Percentiles rank a stretch among this genome's conserved stretches.
Evolutionary conservation across 2,113 vertebrate species (phyloP).

Genomic region (Galemys pyrenaicus): DNA sequence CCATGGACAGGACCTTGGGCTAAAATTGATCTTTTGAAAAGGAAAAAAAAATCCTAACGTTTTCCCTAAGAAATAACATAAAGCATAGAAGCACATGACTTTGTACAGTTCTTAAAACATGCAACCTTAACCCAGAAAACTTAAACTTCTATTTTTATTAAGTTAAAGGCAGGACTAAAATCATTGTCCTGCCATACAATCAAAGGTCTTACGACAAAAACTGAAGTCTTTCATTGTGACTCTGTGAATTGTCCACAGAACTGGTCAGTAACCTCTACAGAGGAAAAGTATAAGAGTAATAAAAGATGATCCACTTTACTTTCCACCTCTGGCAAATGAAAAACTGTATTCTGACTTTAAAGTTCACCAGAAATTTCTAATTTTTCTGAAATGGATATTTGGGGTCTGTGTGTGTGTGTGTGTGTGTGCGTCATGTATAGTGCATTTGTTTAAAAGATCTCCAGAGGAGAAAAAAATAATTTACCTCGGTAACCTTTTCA

Average conservation of each 20-base stretch:
- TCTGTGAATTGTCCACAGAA: neutral
- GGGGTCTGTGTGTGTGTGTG: neutral
- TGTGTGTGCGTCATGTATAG: neutral
- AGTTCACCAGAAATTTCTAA: slow-evolving; percentile 40
- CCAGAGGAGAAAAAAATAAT: slow-evolving; percentile 53
- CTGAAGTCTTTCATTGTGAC: slow-evolving; percentile 19
- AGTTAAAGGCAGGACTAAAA: neutral
- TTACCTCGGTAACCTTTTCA: slow-evolving; percentile 62
- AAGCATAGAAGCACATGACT: neutral
- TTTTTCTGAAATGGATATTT: slow-evolving; percentile 61
- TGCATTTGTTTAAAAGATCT: slow-evolving; percentile 59
- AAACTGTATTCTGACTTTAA: slow-evolving; percentile 23
- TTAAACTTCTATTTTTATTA: slow-evolving; percentile 18
- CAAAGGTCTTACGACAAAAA: slow-evolving; percentile 32
- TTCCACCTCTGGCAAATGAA: slow-evolving; percentile 19
- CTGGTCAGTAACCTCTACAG: neutral
- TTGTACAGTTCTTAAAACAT: slow-evolving; percentile 23
- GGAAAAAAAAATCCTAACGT: neutral
- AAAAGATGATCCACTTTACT: slow-evolving; percentile 48
- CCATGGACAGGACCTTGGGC: neutral
- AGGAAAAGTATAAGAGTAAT: slow-evolving; percentile 41
- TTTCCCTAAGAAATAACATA: slow-evolving; percentile 15
- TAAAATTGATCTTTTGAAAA: no score
- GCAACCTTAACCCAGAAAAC: neutral
- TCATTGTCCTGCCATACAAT: neutral